These are phyloP conservation scores for Pristionchus japonicus DNA, from an alignment of 2,888 invertebrate species.

Conservation along the genomic window DNA sequence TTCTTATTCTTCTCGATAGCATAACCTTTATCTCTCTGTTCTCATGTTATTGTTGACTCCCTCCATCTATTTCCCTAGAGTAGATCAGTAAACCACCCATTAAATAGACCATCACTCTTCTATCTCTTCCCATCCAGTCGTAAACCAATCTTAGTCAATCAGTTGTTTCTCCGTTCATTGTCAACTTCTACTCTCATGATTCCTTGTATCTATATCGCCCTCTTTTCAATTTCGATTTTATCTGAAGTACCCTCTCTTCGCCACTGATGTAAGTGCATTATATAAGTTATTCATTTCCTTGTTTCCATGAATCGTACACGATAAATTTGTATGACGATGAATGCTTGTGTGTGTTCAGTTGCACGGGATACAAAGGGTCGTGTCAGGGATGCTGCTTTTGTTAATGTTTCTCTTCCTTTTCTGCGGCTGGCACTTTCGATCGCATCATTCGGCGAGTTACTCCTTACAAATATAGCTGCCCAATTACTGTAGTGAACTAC, in stretches of 20 bases:
- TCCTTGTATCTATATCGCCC: neutral
- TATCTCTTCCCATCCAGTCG: neutral
- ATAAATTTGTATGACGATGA: neutral
- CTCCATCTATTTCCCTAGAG: neutral
- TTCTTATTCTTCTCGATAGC: neutral
- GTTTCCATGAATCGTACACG: neutral
- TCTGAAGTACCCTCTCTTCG: neutral
- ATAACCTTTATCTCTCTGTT: conserved; percentile 11
- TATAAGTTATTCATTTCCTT: neutral
- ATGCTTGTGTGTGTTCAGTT: neutral
- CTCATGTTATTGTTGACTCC: conserved; percentile 8
- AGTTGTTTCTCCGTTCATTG: neutral
- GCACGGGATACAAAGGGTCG: neutral
- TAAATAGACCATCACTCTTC: neutral
- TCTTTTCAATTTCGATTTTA: neutral
- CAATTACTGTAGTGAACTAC: neutral
- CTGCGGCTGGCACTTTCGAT: neutral
- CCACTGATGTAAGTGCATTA: conserved; percentile 18
- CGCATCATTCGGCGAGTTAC: neutral
- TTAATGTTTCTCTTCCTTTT: neutral
- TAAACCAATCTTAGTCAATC: conserved; percentile 12
- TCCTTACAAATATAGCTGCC: neutral
- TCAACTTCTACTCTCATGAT: neutral
- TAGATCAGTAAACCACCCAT: neutral
- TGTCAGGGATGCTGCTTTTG: no score